Evolutionary conservation across 2,888 invertebrate species (phyloP), one percentile per base, ranked within the genome.

Genomic region (Drosophila gaucha): DNA sequence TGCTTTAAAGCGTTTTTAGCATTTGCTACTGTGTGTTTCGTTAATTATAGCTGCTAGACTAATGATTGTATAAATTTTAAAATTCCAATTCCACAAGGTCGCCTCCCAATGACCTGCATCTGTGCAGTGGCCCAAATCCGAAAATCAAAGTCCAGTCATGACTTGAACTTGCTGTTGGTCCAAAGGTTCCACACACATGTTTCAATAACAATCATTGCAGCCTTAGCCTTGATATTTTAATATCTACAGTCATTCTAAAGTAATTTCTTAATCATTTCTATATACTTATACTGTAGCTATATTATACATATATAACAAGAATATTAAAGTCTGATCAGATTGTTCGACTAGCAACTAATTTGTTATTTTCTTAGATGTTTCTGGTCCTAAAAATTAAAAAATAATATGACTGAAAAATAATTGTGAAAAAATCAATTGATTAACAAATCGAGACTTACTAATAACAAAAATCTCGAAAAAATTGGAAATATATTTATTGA

Each of bases 41-140:
- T 52, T 79, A 74, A 80, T 79, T 74, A 59, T 65, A 58, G 65
- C 51, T 65, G 67, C 51, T 44, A 51, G 65, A 59, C 66, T 73
- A 80, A 86, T 69, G 72, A 69, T 73, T 68, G 51, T 59, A 50
- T 80, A 59, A 69, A 60, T 62, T 59, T 30, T 24, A 51, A 60
- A 14, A n/a, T 30, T 30, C 31, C 24, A 35, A 28, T 31, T 12
- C 35, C 46, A 68, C 79, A 80, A 84, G 84, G 80, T 72, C 62
- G 56, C 43, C 55, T 12, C 33, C 28, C 65, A 70, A 59, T 80
- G 68, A 83, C 75, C 75, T 62, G 78, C 65, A 74, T 64, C 35
- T 38, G 14, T 35, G 47, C 31, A 5, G 5, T 18, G n/a, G 43
- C 12, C 10, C 18, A 49, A 51, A 31, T 24, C 18, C 26, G 41